A percentile compares a stretch with the other conserved stretches of the same genome.
Conservation (phyloP, 2,888 invertebrate genomes). For the Cataglyphis albicans region DNA sequence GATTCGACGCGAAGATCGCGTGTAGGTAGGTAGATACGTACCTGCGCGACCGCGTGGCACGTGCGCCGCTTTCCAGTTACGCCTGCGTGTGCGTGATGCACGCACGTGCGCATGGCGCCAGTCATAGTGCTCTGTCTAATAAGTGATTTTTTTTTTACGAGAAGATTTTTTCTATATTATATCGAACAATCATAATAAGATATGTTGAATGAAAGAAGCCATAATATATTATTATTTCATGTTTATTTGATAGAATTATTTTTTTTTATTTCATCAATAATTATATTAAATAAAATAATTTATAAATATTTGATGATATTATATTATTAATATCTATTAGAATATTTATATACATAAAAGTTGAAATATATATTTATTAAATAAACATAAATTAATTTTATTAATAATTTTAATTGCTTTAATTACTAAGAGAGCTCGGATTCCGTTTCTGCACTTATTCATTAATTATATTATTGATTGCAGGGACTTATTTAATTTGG, state of each 20-base stretch:
- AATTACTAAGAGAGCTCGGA: too few relatives aligned
- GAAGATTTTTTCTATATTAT: neutral
- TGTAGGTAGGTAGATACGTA: slow-evolving; percentile 47
- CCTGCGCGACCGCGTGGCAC: slow-evolving; percentile 65
- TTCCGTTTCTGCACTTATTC: too few relatives aligned
- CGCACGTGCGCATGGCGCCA: slow-evolving; percentile 48
- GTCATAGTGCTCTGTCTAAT: neutral
- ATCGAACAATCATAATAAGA: neutral
- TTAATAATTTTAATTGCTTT: too few relatives aligned
- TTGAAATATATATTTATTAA: neutral
- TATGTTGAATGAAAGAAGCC: neutral
- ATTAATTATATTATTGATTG: too few relatives aligned
- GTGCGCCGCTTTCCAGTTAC: slow-evolving; percentile 62
- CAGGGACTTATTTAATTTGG: too few relatives aligned
- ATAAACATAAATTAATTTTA: neutral
- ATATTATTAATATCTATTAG: neutral
- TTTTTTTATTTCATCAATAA: slow-evolving; percentile 88
- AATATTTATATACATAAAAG: neutral
- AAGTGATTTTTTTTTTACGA: neutral
- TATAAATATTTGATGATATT: slow-evolving; percentile 83
- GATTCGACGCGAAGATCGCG: slow-evolving; percentile 57
- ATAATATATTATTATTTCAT: too few relatives aligned
- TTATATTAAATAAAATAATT: slow-evolving; percentile 87
- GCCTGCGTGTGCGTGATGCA: slow-evolving; percentile 58
- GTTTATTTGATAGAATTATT: slow-evolving; percentile 89